Percentiles rank a stretch among this genome's conserved stretches.
Evolutionary conservation across 2,113 vertebrate genomes (phyloP).

Genomic region (Oncorhynchus clarkii): DNA sequence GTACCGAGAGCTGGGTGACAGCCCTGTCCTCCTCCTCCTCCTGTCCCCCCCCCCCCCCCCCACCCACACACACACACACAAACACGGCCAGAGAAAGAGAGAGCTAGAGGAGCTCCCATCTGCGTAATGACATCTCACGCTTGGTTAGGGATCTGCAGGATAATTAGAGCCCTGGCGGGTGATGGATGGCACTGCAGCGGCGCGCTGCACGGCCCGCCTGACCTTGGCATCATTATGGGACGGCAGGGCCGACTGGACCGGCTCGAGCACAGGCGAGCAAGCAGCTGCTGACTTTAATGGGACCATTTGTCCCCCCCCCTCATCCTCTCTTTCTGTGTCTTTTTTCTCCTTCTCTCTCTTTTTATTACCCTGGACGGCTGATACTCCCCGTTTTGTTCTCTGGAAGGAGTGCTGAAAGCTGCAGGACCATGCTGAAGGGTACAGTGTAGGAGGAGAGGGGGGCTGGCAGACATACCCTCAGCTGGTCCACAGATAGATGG

Average conservation of each 20-base stretch:
- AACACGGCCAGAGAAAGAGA: slow-evolving; percentile 3
- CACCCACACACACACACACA: slow-evolving; percentile 35
- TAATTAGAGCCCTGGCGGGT: slow-evolving; percentile 44
- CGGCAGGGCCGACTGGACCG: slow-evolving; percentile 36
- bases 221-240: slow-evolving; percentile 56
- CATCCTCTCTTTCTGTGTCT: slow-evolving; percentile 25
- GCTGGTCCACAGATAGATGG: no score
- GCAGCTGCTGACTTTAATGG: slow-evolving; percentile 58
- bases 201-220: slow-evolving; percentile 33
- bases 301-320: slow-evolving; percentile 49
- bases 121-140: slow-evolving; percentile 47
- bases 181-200: slow-evolving; percentile 38
- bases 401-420: background rate
- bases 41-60: slow-evolving; percentile 76
- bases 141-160: slow-evolving; percentile 38
- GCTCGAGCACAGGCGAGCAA: slow-evolving; percentile 35
- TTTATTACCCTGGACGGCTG: background rate
- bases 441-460: background rate
- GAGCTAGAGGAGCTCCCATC: slow-evolving; percentile 16
- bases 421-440: slow-evolving; percentile 23
- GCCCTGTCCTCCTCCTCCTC: slow-evolving; percentile 73
- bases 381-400: slow-evolving; percentile 1
- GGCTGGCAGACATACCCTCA: no score
- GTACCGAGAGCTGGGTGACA: slow-evolving; percentile 79
- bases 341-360: slow-evolving; percentile 7